Evolutionary conservation across 2,113 vertebrate genomes (phyloP), one percentile per base, ranked within the genome.

Genomic region (Zosterops japonicus): DNA sequence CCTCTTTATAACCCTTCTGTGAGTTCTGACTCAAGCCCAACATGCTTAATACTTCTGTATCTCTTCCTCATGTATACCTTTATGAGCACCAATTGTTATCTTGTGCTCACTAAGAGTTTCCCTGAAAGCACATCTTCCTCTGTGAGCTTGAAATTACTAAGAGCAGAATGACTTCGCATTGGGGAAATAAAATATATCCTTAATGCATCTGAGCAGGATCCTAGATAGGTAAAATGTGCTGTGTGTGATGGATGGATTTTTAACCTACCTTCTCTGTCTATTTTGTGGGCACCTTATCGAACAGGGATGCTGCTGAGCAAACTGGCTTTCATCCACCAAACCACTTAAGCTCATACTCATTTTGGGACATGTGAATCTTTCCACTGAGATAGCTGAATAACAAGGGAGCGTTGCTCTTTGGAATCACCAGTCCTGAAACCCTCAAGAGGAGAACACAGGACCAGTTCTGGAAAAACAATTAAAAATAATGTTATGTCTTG

Each of bases 81-180:
- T 86, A 70, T 22, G 49, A 41, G 15, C 57, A 76, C 31, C 0
- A 4, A 46, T 71, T 79, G 12, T 47, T 24, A 85, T 86, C 71
- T 90, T 63, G 39, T 17, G 27, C 36, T 79, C 61, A 28, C 67
- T 77, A 67, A 77, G 46, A 80, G 50, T 77, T 93, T 85, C 52
- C 47, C 89, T 95, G 86, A 78, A 93, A 92, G 85, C 75, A 9
- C 69, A 14, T 11, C 17, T 41, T 75, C 83, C 69, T 82, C 67
- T n/a, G 29, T 63, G 67, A 59, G 56, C 61, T 67, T 64, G 39
- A 63, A 90, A 76, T 42, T 9, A 75, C 78, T 89, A 87, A 94
- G 84, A 93, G 75, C 68, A 81, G 82, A 80, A 93, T 95, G 94
- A 95, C 87, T 96, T 92, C 81, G 96, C 90, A 74, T 91, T 47